Percentiles rank a stretch among this genome's conserved stretches.
Evolutionary conservation across 2,888 invertebrate genomes (phyloP).

Genomic region (Mythimna lalbum): DNA sequence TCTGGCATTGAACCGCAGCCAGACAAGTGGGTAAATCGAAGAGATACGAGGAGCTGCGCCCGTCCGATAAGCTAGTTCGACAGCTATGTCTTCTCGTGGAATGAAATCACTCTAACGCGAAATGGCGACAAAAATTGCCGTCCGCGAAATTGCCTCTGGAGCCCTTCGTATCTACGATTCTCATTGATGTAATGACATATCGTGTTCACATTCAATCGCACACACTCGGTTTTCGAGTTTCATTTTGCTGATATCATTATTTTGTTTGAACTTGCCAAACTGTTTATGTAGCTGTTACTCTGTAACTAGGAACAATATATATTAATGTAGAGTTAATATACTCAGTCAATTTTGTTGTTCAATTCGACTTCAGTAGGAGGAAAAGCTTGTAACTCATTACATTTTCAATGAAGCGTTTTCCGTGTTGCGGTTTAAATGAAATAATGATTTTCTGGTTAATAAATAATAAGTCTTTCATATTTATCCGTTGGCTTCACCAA

Average conservation of each 20-base stretch:
- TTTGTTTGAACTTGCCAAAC: constrained; percentile 31
- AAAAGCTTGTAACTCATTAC: constrained; percentile 10
- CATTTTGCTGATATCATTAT: constrained; percentile 39
- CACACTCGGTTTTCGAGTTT: constrained; percentile 47
- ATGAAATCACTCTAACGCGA: constrained; percentile 82
- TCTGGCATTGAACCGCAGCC: constrained; percentile 53
- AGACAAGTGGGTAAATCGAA: constrained; percentile 73
- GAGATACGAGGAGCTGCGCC: constrained; percentile 73
- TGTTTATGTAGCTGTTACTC: constrained; percentile 3
- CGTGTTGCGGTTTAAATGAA: constrained; percentile 34
- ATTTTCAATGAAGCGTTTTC: constrained; percentile 15
- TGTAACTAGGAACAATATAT: constrained; percentile 9
- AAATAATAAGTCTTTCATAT: constrained; percentile 23
- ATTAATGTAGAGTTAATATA: neutral
- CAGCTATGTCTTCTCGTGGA: constrained; percentile 76
- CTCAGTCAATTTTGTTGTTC: neutral
- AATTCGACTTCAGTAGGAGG: neutral
- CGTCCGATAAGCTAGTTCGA: constrained; percentile 78
- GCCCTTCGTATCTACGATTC: constrained; percentile 71
- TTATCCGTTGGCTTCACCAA: constrained; percentile 4
- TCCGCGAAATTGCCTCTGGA: constrained; percentile 78
- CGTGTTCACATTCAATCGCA: constrained; percentile 68
- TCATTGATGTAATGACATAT: constrained; percentile 71
- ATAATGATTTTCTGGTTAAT: constrained; percentile 24
- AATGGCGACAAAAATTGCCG: constrained; percentile 83